phyloP scores from a whole-genome alignment of 2,888 invertebrate species.

The Agelastica alni region DNA sequence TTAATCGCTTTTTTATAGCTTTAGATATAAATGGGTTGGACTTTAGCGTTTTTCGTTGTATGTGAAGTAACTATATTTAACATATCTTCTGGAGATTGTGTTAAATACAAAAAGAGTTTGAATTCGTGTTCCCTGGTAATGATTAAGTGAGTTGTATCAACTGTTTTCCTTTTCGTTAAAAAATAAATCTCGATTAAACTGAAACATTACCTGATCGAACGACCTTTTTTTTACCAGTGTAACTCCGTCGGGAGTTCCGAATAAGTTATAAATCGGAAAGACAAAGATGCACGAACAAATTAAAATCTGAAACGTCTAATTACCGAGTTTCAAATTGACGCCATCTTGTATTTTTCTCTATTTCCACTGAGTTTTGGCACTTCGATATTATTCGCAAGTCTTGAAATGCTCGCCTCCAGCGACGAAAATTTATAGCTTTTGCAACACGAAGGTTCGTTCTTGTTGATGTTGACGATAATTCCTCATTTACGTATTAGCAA shows the following conservation, averaged over 20 bases:
- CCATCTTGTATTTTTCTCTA: constrained; percentile 50
- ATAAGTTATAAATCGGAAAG: constrained; percentile 41
- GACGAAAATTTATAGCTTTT: constrained; percentile 20
- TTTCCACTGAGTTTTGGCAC: constrained; percentile 33
- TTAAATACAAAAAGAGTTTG: too few species aligned
- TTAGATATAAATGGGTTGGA: too few species aligned
- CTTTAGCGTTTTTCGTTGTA: too few species aligned
- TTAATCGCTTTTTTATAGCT: too few species aligned
- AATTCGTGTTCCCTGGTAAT: too few species aligned
- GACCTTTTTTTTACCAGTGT: constrained; percentile 16
- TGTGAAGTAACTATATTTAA: too few species aligned
- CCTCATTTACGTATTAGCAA: neutral
- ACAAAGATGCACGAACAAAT: constrained; percentile 49
- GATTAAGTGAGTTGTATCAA: too few species aligned
- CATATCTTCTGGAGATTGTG: too few species aligned
- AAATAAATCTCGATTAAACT: neutral
- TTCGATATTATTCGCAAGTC: constrained; percentile 31
- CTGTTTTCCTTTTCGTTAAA: neutral
- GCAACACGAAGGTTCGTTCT: neutral
- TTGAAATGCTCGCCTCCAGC: constrained; percentile 25
- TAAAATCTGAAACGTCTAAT: constrained; percentile 53
- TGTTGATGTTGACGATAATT: neutral
- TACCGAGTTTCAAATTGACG: constrained; percentile 49
- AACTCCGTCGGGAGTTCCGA: constrained; percentile 33
- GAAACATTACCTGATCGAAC: too few species aligned